Base-by-base conservation (phyloP, 2,888 invertebrate genomes). In the Hipparchia semele region DNA sequence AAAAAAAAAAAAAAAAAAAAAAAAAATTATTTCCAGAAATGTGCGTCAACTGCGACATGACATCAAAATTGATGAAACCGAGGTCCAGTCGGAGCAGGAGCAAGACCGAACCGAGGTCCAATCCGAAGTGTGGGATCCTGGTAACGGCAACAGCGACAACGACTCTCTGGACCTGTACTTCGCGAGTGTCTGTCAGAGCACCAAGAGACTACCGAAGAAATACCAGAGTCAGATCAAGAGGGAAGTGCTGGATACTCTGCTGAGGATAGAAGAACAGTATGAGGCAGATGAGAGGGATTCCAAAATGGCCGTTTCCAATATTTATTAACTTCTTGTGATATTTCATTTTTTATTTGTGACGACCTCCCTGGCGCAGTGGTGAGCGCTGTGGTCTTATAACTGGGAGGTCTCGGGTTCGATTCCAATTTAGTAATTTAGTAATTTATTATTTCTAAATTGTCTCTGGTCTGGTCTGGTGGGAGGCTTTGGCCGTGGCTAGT, bases 141-240 rank as follows among this genome's bases (percentile, higher is more conserved):
- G 79, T 12, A 76, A 74, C 0, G 79, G 79, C 23, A 75, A 74
- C 73, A 70, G 68, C 2, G 89, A 86, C 65, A 80, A 86, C 45
- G 90, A 90, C 70, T 85, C 90, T 1, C 75, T 94, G 46, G 93
- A 93, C 56, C 80, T 94, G 79, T 94, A 92, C 85, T 94, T 94
- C 77, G 92, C 93, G 12, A 91, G 91, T 79, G 90, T 93, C 68
- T 93, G 93, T 79, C 90, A 90, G 78, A 91, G 91, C 80, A 84
- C 89, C 54, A 87, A 86, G 78, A 82, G 92, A 1, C 82, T 94
- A 51, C 90, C 92, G 4, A 78, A 81, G 56, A 83, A 80, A 59
- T 79, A 82, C 69, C 92, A 90, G 80, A 83, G 84, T 74, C 79
- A 80, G 49, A 79, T 93, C 33, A 92, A 93, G 79, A 82, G 87